Evolutionary conservation across 30 jellyfish, hydroid and myxozoan species (phyloP), one percentile per base, ranked within the genome.

Genomic region (Hydractinia echinata): DNA sequence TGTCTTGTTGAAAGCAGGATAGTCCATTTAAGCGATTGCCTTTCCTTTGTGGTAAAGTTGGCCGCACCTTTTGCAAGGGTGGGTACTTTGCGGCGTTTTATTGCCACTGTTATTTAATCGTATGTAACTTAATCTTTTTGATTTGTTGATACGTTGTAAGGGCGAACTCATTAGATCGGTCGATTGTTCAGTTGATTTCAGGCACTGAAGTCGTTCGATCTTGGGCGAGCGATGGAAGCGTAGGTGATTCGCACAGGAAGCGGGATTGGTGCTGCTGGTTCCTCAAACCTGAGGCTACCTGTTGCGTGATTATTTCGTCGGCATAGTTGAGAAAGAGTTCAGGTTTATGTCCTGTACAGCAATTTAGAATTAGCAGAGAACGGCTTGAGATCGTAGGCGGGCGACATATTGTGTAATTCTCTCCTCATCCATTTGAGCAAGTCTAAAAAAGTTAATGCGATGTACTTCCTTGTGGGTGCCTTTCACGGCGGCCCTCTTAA

Each of bases 401-500:
- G 44, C 44, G 2, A 30, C 70, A 16, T 58, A 58, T 60, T 60
- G 70, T 16, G 70, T 60, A 16, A 60, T 16, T 16, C 18, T 60
- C 19, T 60, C 19, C 19, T 2, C 70, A 2, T 60, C 70, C 70
- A 60, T 60, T 16, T 60, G 2, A 16, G 70, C n/a, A 13, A 60
- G 70, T 60, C 19, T 60, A 2, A 60, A 60, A 16, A 60, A 60
- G 70, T 60, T 60, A 16, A 60, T 60, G 70, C 70, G 70, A 16
- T 60, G 70, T 60, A 60, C 2, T 60, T 60, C 70, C 70, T 60
- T 60, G 70, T 60, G 70, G 2, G 70, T 60, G 70, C 70, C 70
- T 60, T 60, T 60, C 18, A 60, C 70, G 19, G 70, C 70, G 44
- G 44, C 44, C 44, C 44, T 30, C 44, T 30, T 30, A 30, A 30